Evolutionary conservation across 2,888 invertebrate genomes (phyloP), one percentile per base, ranked within the genome.

Genomic region (Mycalesis mineus): DNA sequence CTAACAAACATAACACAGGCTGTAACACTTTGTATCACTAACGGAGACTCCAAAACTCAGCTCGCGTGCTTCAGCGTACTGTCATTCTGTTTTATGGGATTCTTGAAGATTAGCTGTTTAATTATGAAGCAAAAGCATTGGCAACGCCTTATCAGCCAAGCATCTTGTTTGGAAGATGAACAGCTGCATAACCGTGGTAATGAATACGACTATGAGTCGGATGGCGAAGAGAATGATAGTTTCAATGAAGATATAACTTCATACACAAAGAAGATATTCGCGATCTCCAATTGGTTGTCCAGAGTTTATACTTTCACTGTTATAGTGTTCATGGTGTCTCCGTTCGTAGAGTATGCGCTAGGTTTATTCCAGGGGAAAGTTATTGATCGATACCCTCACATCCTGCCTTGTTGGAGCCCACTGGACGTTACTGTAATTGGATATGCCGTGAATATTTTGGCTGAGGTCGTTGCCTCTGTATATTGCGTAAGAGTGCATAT

Each of bases 41-140:
- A 61, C 44, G 67, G 71, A n/a, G 74, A 85, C 42, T 61, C 68
- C 0, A 70, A 75, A 9, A 73, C 67, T 22, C 63, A 82, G 0
- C 81, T 85, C 49, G 78, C 82, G 69, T 80, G 81, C 58, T 77
- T 82, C 52, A 84, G 85, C 55, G 67, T 82, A 0, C 68, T 84
- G 0, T 73, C 78, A 0, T 87, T 86, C 60, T 80, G 78, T 42
- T 64, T 69, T 7, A 80, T 87, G 80, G 84, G 83, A 0, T 62
- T 78, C 4, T 55, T 84, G 0, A 87, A 87, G 64, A 64, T 83
- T 0, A 54, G 61, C 15, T 80, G 79, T 5, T 63, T 87, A n/a
- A 61, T 67, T 1, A 37, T 49, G 6, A 66, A 72, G 15, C 62
- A 68, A 1, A 41, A 65, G 8, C 64, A 56, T 5, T 87, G 87